phyloP scores from a whole-genome alignment of 2,888 invertebrate species.

The Mythimna vitellina region DNA sequence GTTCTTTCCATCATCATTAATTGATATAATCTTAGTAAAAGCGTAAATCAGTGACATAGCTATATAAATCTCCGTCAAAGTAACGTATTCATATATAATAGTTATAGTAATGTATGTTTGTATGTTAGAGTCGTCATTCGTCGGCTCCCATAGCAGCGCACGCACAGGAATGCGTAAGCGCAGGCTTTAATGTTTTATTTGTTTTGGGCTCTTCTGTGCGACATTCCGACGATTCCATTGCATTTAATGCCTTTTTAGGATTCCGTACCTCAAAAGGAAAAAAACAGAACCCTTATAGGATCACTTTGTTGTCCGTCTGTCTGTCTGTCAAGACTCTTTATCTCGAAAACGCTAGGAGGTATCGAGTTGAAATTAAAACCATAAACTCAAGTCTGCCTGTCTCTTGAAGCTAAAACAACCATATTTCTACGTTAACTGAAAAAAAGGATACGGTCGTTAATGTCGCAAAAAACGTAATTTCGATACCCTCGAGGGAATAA shows the following conservation, averaged over 20 bases:
- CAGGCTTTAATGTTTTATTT: constrained; percentile 53
- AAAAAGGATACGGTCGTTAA: too few species aligned
- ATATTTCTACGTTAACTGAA: too few species aligned
- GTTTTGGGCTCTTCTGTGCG: constrained; percentile 40
- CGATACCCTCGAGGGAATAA: too few species aligned
- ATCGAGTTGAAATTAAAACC: too few species aligned
- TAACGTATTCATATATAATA: constrained; percentile 22
- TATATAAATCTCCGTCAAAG: constrained; percentile 28
- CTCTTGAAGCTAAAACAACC: too few species aligned
- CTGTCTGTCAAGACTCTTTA: too few species aligned
- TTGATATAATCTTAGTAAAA: not conserved
- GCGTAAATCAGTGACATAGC: constrained; percentile 8
- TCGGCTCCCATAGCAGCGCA: constrained; percentile 63
- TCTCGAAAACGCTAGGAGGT: too few species aligned
- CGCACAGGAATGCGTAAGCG: constrained; percentile 65
- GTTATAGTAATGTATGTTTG: constrained; percentile 32
- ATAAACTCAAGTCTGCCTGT: too few species aligned
- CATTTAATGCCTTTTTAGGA: constrained; percentile 9
- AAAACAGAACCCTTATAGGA: too few species aligned
- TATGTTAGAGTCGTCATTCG: constrained; percentile 34
- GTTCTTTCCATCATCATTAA: not conserved
- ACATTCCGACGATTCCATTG: constrained; percentile 28
- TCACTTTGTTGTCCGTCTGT: too few species aligned
- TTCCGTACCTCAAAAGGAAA: too few species aligned
- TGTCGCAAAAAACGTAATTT: too few species aligned